Conservation (phyloP, 2,797 vertebrate species). For the Sitta carolinensis region DNA sequence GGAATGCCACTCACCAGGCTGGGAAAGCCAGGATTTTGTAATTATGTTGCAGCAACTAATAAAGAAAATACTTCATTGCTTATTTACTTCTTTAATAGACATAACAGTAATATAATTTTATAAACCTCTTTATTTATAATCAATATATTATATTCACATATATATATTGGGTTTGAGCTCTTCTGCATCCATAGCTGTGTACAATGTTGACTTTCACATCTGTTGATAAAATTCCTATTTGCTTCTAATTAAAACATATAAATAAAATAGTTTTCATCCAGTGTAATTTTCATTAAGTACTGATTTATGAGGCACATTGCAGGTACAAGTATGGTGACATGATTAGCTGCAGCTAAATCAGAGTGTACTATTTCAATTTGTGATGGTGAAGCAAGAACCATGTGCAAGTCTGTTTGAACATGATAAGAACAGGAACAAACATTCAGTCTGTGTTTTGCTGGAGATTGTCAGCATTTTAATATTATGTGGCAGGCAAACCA, state of each 20-base stretch:
- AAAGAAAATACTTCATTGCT: neutral
- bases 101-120: neutral
- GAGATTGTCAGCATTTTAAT: neutral
- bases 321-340: neutral
- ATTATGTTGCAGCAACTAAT: neutral
- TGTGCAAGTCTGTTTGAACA: neutral
- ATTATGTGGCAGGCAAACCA: neutral
- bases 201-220: neutral
- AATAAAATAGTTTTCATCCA: neutral
- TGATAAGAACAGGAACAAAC: slow-evolving; percentile 5
- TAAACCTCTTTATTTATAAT: neutral
- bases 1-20: neutral
- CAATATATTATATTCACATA: neutral
- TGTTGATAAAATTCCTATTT: neutral
- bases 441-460: neutral
- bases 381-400: neutral
- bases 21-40: neutral
- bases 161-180: neutral
- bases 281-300: neutral
- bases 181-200: neutral
- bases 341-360: neutral
- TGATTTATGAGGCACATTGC: neutral
- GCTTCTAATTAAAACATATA: neutral
- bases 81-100: neutral
- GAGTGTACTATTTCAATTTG: neutral